Evolutionary conservation across 2,888 invertebrate species (phyloP).

Genomic region (Hemaris fuciformis): DNA sequence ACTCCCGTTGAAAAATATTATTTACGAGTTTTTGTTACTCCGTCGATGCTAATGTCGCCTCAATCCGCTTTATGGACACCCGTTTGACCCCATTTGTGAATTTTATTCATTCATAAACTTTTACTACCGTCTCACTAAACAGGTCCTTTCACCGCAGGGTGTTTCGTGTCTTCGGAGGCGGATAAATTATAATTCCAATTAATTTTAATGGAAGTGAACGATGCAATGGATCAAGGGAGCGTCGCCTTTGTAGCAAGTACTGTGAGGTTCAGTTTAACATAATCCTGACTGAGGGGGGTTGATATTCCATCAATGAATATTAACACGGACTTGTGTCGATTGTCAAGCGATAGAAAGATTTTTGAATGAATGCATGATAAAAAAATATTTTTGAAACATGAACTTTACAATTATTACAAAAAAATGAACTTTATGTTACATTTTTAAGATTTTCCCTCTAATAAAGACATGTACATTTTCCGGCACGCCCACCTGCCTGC

Average conservation of each 20-base stretch:
- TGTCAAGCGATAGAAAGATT: neutral
- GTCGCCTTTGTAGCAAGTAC: neutral
- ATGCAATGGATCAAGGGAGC: neutral
- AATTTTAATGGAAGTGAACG: slow-evolving; percentile 18
- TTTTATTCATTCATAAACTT: slow-evolving; percentile 14
- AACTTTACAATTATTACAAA: too few relatives aligned
- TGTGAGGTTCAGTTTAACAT: neutral
- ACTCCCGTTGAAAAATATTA: neutral
- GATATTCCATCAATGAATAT: neutral
- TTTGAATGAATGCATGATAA: too few relatives aligned
- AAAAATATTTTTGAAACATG: too few relatives aligned
- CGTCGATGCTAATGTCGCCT: neutral
- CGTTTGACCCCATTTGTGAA: slow-evolving; percentile 6
- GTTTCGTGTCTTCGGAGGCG: slow-evolving; percentile 8
- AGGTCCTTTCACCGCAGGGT: neutral
- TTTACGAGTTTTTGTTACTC: neutral
- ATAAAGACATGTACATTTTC: neutral
- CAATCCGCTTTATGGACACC: slow-evolving; percentile 3
- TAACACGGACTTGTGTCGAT: neutral
- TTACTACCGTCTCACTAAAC: slow-evolving; percentile 7
- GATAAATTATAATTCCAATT: slow-evolving; percentile 26
- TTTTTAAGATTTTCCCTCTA: neutral
- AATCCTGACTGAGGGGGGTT: neutral
- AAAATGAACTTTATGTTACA: neutral
- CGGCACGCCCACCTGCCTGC: neutral